Evolutionary conservation across 2,113 vertebrate genomes (phyloP), one percentile per base, ranked within the genome.

Genomic region (Austrofundulus limnaeus): DNA sequence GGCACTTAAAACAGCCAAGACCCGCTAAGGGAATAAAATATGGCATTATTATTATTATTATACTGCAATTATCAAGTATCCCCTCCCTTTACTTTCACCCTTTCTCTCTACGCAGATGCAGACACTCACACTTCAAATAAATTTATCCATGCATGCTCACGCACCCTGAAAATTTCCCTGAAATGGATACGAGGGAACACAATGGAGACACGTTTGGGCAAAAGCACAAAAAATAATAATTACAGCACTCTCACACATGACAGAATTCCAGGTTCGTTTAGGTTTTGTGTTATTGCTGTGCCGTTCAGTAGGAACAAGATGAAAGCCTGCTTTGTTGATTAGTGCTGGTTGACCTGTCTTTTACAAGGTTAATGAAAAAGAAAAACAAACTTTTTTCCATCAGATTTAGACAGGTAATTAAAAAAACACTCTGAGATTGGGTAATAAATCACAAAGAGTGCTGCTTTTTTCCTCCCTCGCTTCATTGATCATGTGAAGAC

Each of bases 1-100:
- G 77, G 77, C 73, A 59, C 79, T 86, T 70, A 77, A 39, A 74
- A 69, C 34, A 60, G 75, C 75, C 63, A 61, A 76, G 59, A 66
- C 46, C 54, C 55, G 84, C 78, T 67, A 71, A 83, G 61, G 67
- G 78, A 81, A 82, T 81, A 78, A 84, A 88, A 87, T 81, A 87
- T 73, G 65, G 60, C 72, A 75, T 85, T 78, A 82, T 81, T 83
- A 78, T 83, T 28, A 28, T 28, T 72, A 81, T 82, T 73, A 80
- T 31, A 43, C 55, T 48, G 65, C 60, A 72, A 86, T 89, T 84
- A 84, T 78, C 78, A 85, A 85, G 84, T 84, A 83, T 67, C 34
- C 77, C 54, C 50, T 58, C 58, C 42, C 17, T 45, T n/a, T n/a
- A 69, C 24, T 50, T 55, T 70, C 51, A 41, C 80, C 2, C 15